Evolutionary conservation across 2,888 invertebrate species (phyloP).

Genomic region (Macrophya annulata): DNA sequence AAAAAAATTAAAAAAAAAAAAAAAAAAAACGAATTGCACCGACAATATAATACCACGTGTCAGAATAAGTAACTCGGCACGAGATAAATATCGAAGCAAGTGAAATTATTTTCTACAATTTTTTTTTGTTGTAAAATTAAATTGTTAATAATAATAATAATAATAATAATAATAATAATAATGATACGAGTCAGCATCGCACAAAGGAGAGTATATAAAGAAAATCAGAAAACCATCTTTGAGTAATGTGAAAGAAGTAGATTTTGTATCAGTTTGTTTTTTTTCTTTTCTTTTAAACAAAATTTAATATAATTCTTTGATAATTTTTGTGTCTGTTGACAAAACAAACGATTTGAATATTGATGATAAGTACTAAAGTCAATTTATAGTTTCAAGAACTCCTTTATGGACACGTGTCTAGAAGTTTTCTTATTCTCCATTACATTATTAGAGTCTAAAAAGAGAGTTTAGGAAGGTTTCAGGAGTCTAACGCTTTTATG

Average conservation of each 20-base stretch:
- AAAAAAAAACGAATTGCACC: neutral
- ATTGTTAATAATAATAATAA: neutral
- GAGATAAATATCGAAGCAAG: slow-evolving; percentile 17
- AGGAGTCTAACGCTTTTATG: neutral
- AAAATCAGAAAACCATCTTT: neutral
- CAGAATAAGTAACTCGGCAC: slow-evolving; percentile 39
- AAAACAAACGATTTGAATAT: neutral
- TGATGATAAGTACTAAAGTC: slow-evolving; percentile 13
- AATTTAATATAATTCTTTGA: neutral
- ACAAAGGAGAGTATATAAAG: neutral
- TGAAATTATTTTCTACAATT: slow-evolving; percentile 11
- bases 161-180: slow-evolving; percentile 16
- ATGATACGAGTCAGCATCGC: neutral
- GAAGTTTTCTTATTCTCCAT: neutral
- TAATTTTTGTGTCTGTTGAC: neutral
- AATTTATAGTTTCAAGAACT: neutral
- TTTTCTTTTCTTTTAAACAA: neutral
- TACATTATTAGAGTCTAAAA: neutral
- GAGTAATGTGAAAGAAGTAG: neutral
- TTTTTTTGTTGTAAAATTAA: neutral
- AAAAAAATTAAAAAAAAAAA: neutral
- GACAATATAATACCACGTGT: slow-evolving; percentile 22
- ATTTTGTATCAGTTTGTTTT: neutral
- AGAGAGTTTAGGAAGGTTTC: neutral
- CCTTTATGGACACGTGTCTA: neutral